Base-by-base conservation (phyloP, 2,888 invertebrate genomes). In the Andrena flavipes region DNA sequence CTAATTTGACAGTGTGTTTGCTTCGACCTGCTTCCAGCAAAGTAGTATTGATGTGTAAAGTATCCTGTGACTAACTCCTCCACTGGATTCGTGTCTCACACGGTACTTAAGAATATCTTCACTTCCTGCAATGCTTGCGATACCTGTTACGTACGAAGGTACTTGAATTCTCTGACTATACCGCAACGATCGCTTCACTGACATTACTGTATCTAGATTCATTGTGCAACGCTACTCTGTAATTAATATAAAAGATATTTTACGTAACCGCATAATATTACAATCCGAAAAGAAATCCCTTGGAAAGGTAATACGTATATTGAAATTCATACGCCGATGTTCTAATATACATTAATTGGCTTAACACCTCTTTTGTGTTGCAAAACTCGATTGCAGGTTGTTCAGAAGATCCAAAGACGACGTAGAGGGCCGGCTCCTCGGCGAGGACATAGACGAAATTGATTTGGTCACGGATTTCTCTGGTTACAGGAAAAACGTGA, bases 381-480 rank as follows among this genome's bases (percentile, higher is more conserved):
- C 51, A n/a, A 68, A 48, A 75, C 76, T 62, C 30, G 48, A 78
- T 90, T 92, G 3, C 92, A 95, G 95, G 87, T 91, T 95, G 74
- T 93, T 95, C 86, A 93, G 94, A 69, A 92, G 93, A 87, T 91
- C 93, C 51, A 95, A 94, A 85, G 91, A 92, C 54, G 94, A 94
- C 7, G 92, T 93, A 23, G 94, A 94, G 74, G 93, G 94, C 73
- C 91, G 94, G 54, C 90, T 95, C 26, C 92, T 93, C 13, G 91
- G 91, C 5, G 93, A 93, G 42, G 92, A 94, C 42, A 92, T 93
- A 10, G 94, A 94, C 59, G 94, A 94, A 69, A 86, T 91, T 48
- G 92, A 93, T 54, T 89, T 94, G 64, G 89, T 91, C 13, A 91
- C 93, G 33, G 92, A 93, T 84, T 92, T 92, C 80, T 84, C 92